Percentiles rank a stretch among this genome's conserved stretches.
phyloP scores from a whole-genome alignment of 37 sponge, comb jelly and placozoan species.

The Agelas oroides region DNA sequence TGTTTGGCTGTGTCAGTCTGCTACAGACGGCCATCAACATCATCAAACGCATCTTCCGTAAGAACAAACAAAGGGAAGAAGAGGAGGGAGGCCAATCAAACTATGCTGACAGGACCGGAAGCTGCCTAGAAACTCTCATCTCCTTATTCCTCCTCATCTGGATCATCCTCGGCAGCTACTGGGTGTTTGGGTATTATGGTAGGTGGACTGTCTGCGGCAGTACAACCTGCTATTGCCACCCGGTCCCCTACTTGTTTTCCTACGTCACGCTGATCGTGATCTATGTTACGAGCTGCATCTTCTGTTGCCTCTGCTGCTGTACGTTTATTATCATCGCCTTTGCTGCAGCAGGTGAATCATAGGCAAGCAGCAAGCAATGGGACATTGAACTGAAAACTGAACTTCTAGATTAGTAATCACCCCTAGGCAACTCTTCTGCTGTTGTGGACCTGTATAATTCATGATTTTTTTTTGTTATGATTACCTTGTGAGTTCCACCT shows the following conservation, averaged over 20 bases:
- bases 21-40: conserved; percentile 43
- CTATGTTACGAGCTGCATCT: conserved; percentile 8
- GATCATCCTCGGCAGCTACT: conserved; percentile 70
- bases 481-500: no score
- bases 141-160: conserved; percentile 65
- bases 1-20: conserved; percentile 62
- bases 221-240: conserved; percentile 37
- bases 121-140: conserved; percentile 50
- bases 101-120: conserved; percentile 22
- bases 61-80: neutral
- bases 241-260: conserved; percentile 48
- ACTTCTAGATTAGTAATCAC: no score
- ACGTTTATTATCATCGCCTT: neutral
- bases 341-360: no score
- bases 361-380: no score
- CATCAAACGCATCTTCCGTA: conserved; percentile 13
- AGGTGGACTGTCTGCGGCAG: neutral
- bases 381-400: no score
- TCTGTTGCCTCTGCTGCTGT: conserved; percentile 41
- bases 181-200: conserved; percentile 52
- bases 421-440: no score
- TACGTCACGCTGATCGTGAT: conserved; percentile 50
- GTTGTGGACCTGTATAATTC: no score
- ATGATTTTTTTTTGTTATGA: no score
- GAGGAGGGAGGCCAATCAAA: neutral